Evolutionary conservation across 2,113 vertebrate species (phyloP).

Genomic region (Pygoscelis antarcticus): DNA sequence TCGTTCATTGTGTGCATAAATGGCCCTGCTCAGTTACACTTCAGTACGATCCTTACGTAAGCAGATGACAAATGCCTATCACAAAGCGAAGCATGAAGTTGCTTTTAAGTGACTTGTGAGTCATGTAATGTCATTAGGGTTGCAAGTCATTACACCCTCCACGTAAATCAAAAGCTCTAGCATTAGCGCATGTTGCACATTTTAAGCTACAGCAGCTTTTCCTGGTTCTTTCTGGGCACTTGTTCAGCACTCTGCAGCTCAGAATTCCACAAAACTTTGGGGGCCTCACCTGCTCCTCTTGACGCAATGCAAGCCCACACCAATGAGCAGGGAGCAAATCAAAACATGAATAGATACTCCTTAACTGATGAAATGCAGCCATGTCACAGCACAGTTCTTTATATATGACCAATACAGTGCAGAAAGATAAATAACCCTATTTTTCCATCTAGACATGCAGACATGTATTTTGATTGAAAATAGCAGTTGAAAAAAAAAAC

Average conservation of each 20-base stretch:
- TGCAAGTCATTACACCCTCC: neutral
- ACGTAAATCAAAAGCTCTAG: neutral
- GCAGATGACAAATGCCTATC: neutral
- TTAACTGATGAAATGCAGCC: neutral
- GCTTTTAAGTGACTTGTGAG: neutral
- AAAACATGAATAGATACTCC: neutral
- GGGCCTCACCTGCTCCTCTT: neutral
- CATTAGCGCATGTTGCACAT: neutral
- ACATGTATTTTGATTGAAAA: neutral
- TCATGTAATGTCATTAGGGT: neutral
- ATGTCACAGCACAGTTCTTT: neutral
- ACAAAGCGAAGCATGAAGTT: neutral
- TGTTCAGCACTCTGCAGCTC: neutral
- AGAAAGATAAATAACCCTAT: neutral
- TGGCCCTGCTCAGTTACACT: neutral
- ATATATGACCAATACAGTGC: neutral
- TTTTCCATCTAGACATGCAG: neutral
- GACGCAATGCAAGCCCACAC: neutral
- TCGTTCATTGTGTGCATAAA: neutral
- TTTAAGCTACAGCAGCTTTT: neutral
- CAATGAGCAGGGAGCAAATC: neutral
- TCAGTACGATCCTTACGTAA: fast-evolving
- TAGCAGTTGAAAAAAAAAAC: neutral
- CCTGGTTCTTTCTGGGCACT: neutral
- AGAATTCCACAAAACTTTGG: neutral